Conservation (phyloP, 2,888 invertebrate genomes). For the Sympetrum striolatum region DNA sequence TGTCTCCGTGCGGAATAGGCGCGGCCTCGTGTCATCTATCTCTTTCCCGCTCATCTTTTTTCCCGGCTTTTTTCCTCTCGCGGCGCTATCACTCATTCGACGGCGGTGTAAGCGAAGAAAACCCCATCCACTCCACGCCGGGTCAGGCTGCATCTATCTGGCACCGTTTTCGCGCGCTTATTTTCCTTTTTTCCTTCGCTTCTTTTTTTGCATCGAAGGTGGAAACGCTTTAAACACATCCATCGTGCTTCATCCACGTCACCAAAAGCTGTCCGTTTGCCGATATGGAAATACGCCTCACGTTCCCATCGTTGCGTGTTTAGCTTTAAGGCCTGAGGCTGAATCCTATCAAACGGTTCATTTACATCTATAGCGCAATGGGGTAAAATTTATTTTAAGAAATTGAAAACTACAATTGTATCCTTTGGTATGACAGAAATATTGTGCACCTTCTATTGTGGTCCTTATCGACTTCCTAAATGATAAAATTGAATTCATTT, state of each 20-base stretch:
- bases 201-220: not conserved
- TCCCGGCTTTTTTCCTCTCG: not conserved
- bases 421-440: too few species aligned
- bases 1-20: not conserved
- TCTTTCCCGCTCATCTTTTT: not conserved
- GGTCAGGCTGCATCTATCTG: not conserved
- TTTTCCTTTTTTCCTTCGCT: not conserved
- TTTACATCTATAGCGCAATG: too few species aligned
- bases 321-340: too few species aligned
- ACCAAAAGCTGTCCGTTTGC: not conserved
- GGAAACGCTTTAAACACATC: not conserved
- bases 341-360: too few species aligned
- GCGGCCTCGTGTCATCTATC: slow-evolving; percentile 6
- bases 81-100: not conserved
- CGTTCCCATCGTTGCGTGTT: too few species aligned
- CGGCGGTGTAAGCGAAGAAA: not conserved
- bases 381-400: too few species aligned
- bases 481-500: too few species aligned
- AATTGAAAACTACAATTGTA: too few species aligned
- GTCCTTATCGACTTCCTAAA: too few species aligned
- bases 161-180: not conserved
- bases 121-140: not conserved
- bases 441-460: too few species aligned
- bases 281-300: not conserved
- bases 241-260: not conserved